A percentile compares a stretch with the other conserved stretches of the same genome.
phyloP scores from a whole-genome alignment of 2,888 invertebrate species.

The Thymelicus lineola region DNA sequence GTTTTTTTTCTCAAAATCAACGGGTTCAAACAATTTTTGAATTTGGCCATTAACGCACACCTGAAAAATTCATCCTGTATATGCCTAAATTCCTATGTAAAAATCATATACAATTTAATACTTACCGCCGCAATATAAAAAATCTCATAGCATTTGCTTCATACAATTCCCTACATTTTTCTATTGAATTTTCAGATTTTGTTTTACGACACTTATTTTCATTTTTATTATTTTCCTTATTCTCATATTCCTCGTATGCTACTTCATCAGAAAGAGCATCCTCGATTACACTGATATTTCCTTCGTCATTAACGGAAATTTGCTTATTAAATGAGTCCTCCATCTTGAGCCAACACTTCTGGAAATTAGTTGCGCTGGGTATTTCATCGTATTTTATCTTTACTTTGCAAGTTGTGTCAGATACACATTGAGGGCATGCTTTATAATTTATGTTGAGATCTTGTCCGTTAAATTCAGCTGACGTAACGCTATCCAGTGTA shows the following conservation, averaged over 20 bases:
- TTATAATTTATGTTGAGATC: constrained; percentile 62
- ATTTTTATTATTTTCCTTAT: constrained; percentile 34
- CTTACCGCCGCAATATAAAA: constrained; percentile 69
- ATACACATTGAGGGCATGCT: constrained; percentile 63
- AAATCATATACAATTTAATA: constrained; percentile 2
- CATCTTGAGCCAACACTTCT: constrained; percentile 67
- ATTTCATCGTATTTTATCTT: constrained; percentile 57
- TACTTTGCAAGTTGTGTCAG: constrained; percentile 62
- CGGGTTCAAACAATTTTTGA: too few species aligned
- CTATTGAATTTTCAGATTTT: constrained; percentile 57
- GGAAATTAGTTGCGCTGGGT: constrained; percentile 50
- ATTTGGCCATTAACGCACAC: too few species aligned
- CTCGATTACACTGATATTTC: constrained; percentile 57
- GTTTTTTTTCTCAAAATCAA: too few species aligned
- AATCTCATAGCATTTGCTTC: constrained; percentile 64
- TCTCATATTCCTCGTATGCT: constrained; percentile 46
- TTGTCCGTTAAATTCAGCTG: constrained; percentile 66
- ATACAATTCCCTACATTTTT: constrained; percentile 65
- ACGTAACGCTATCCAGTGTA: constrained; percentile 62
- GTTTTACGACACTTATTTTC: constrained; percentile 46
- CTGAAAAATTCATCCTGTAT: too few species aligned
- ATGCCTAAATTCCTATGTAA: too few species aligned
- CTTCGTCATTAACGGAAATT: constrained; percentile 67
- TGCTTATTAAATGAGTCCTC: constrained; percentile 70
- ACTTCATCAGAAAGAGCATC: constrained; percentile 51